These are phyloP conservation scores for Catharus minimus DNA, from an alignment of 2,113 vertebrate genomes.

Conservation along the genomic window DNA sequence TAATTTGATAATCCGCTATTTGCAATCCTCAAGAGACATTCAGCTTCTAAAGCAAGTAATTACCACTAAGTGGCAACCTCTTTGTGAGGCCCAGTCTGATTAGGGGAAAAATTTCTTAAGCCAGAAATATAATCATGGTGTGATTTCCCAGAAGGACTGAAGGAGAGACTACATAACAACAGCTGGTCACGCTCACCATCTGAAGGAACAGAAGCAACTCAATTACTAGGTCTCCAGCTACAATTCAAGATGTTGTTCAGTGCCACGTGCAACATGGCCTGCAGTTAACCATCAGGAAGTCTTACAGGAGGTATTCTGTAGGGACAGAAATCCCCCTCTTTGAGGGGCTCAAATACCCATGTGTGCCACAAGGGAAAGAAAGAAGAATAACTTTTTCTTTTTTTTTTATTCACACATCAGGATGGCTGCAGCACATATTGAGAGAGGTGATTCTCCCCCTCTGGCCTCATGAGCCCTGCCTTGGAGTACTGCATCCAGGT, in stretches of 20 bases:
- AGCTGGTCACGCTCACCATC: constrained; percentile 21
- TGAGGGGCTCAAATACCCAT: not conserved
- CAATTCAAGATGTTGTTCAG: not conserved
- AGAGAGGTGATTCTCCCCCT: not conserved
- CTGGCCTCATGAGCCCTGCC: not conserved
- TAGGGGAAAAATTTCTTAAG: constrained; percentile 45
- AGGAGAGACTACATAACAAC: constrained; percentile 24
- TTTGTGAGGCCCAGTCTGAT: constrained; percentile 53
- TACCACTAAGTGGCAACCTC: constrained; percentile 59
- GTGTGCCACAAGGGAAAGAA: not conserved
- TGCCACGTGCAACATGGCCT: not conserved
- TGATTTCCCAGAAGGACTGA: constrained; percentile 55
- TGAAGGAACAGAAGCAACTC: not conserved
- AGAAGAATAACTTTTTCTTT: not conserved
- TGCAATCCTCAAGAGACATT: constrained; percentile 41
- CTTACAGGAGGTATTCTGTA: not conserved
- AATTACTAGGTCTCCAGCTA: not conserved
- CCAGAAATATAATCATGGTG: constrained; percentile 46
- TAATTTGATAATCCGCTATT: constrained; percentile 67
- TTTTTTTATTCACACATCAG: fast-evolving
- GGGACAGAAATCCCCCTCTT: not conserved
- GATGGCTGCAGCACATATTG: not conserved
- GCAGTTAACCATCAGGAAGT: not conserved
- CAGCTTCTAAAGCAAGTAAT: constrained; percentile 56
- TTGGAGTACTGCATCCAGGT: not conserved